Conservation (phyloP, 1,140 invertebrate species). For the Oscheius sp. region DNA sequence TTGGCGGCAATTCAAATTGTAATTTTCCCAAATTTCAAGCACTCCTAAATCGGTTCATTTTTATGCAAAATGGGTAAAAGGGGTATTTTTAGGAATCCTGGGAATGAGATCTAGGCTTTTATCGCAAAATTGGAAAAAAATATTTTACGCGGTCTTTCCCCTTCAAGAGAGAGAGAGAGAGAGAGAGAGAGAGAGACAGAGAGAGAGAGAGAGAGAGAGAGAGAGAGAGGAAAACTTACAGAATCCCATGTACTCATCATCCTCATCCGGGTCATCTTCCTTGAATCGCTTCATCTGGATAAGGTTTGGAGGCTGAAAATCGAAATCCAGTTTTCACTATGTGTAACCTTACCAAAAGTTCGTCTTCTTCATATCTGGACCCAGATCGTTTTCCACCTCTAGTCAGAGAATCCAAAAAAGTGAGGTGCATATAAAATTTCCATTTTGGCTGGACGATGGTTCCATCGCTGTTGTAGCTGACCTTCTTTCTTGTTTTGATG, state of each 20-base stretch:
- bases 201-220: too few species aligned
- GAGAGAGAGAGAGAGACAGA: too few species aligned
- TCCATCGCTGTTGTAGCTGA: constrained; percentile 12
- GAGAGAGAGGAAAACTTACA: constrained; percentile 4
- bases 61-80: too few species aligned
- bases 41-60: too few species aligned
- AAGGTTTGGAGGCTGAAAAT: neutral
- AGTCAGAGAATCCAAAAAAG: constrained; percentile 9
- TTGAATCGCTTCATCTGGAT: neutral
- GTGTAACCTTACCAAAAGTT: neutral
- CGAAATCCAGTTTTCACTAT: neutral
- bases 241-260: constrained; percentile 17
- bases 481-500: constrained; percentile 12
- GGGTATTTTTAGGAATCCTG: too few species aligned
- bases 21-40: too few species aligned
- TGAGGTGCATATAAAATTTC: constrained; percentile 5
- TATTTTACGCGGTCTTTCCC: too few species aligned
- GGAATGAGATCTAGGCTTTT: too few species aligned
- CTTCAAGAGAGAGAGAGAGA: too few species aligned
- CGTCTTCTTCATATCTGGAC: neutral
- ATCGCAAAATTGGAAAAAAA: too few species aligned
- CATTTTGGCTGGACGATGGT: constrained; percentile 11
- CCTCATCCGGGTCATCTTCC: constrained; percentile 10
- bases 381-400: neutral
- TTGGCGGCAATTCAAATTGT: too few species aligned